A percentile compares a stretch with the other conserved stretches of the same genome.
phyloP scores from a whole-genome alignment of 2,888 invertebrate genomes.

The Ectemnius cavifrons region DNA sequence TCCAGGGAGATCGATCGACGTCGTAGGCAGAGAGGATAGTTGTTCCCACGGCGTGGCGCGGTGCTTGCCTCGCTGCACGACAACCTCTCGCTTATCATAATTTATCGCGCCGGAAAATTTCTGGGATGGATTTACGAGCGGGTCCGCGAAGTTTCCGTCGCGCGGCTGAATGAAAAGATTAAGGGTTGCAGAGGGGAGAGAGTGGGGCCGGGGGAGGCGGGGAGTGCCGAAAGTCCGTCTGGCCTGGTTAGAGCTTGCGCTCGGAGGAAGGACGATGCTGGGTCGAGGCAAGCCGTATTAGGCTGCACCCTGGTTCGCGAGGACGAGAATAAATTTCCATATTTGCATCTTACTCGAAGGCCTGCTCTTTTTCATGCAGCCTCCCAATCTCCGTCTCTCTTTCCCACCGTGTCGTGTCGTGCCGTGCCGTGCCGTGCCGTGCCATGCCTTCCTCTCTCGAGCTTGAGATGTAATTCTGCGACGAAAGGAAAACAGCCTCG shows the following conservation, averaged over 20 bases:
- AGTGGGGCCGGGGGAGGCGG: background rate
- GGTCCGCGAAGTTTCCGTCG: background rate
- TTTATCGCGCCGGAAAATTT: constrained; percentile 12
- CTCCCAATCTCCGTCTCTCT: background rate
- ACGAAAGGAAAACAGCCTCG: constrained; percentile 45
- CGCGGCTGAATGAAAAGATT: constrained; percentile 14
- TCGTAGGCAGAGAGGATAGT: no score
- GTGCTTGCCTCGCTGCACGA: background rate
- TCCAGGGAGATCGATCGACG: background rate
- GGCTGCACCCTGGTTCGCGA: constrained; percentile 21
- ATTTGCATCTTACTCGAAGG: constrained; percentile 34
- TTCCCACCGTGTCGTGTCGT: no score
- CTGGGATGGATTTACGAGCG: background rate
- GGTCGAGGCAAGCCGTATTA: constrained; percentile 46
- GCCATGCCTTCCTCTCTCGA: constrained; percentile 8
- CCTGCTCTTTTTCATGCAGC: background rate
- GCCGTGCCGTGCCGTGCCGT: no score
- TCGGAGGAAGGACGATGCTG: background rate
- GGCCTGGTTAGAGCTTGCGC: background rate
- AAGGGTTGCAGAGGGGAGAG: background rate
- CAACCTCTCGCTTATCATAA: constrained; percentile 16
- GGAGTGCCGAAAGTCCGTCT: constrained; percentile 10
- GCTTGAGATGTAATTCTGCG: constrained; percentile 35
- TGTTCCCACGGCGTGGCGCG: background rate
- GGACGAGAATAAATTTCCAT: constrained; percentile 55